phyloP scores from a whole-genome alignment of 2,113 vertebrate species.

The Sceloporus undulatus region DNA sequence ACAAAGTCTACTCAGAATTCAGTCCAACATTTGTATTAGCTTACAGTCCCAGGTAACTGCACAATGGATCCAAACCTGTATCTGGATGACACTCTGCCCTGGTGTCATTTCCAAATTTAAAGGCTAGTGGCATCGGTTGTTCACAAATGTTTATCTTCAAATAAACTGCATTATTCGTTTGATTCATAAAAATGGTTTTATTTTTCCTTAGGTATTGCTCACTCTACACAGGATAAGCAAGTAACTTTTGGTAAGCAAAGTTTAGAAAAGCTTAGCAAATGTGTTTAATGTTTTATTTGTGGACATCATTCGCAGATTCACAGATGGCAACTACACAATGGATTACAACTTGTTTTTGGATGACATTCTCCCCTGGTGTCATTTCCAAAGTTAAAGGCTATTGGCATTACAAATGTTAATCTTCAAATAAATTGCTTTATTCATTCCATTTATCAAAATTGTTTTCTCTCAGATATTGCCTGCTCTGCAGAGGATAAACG shows the following conservation, averaged over 20 bases:
- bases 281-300: no score
- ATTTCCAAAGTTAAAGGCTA: no score
- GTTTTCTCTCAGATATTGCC: no score
- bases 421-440: no score
- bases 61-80: neutral
- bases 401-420: no score
- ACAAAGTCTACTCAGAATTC: neutral
- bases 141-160: neutral
- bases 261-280: no score
- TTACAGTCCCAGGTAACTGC: neutral
- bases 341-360: no score
- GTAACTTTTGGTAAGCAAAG: conserved; percentile 55
- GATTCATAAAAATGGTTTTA: neutral
- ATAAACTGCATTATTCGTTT: neutral
- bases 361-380: no score
- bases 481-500: no score
- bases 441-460: no score
- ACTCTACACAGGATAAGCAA: neutral
- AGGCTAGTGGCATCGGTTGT: neutral
- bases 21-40: neutral
- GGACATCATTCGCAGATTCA: no score
- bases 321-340: no score
- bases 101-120: neutral
- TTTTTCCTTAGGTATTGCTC: conserved; percentile 52
- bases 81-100: neutral